phyloP scores from a whole-genome alignment of 2,113 vertebrate genomes.

The Poeciliopsis retropinna region DNA sequence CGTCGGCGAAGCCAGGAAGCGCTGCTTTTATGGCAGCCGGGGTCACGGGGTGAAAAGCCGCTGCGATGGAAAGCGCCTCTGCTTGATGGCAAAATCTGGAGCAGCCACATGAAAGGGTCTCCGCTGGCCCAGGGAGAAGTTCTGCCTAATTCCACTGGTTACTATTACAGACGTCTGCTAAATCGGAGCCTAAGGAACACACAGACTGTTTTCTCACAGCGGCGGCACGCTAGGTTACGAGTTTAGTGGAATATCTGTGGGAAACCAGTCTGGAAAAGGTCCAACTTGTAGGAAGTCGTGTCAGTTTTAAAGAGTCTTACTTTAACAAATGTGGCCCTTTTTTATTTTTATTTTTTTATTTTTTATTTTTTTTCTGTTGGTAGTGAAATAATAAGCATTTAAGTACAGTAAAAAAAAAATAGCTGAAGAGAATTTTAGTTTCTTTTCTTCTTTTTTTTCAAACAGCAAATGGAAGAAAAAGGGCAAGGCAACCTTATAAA shows the following conservation, averaged over 20 bases:
- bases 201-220: slow-evolving; percentile 71
- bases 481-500: slow-evolving; percentile 64
- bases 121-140: slow-evolving; percentile 59
- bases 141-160: slow-evolving; percentile 74
- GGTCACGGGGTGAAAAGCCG: slow-evolving; percentile 49
- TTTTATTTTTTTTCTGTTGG: slow-evolving; percentile 18
- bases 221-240: slow-evolving; percentile 36
- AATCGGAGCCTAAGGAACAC: slow-evolving; percentile 75
- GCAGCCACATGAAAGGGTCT: slow-evolving; percentile 77
- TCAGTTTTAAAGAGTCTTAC: slow-evolving; percentile 12
- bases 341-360: slow-evolving; percentile 4
- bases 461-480: slow-evolving; percentile 51
- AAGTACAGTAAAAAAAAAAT: not conserved
- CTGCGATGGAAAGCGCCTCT: slow-evolving; percentile 49
- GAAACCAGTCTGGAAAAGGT: slow-evolving; percentile 62
- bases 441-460: not conserved
- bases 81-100: slow-evolving; percentile 56
- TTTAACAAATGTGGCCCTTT: slow-evolving; percentile 32
- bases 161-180: slow-evolving; percentile 76
- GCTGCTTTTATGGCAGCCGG: slow-evolving; percentile 6
- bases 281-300: slow-evolving; percentile 33
- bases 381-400: slow-evolving; percentile 9
- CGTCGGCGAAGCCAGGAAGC: slow-evolving; percentile 9
- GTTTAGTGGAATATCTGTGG: slow-evolving; percentile 59
- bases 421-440: too few species aligned